Base-by-base conservation (phyloP, 1,140 invertebrate species). In the Adoxophyes honmai region DNA sequence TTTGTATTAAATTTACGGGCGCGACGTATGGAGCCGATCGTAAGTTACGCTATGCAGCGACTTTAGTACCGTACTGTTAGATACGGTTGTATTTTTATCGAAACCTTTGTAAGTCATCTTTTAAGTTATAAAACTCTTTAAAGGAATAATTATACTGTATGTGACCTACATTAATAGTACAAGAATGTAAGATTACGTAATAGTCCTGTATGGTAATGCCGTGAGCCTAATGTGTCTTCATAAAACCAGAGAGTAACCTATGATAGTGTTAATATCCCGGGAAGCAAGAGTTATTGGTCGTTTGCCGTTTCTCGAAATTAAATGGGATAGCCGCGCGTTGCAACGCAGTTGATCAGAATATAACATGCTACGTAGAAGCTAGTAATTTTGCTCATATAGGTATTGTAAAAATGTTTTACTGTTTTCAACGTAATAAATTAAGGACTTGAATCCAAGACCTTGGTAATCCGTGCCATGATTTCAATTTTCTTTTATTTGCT, bases 261-360 rank as follows among this genome's bases (percentile, higher is more conserved):
- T 84, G 80, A 85, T 85, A 85, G 81, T 85, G 81, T 87, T 87
- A 85, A 83, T 87, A 84, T 84, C 71, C 76, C 73, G 68, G 77
- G 69, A 76, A 82, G 80, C 73, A 83, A 85, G 81, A 87, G 74
- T 83, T 87, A 86, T 86, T 78, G 83, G 75, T 71, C 83, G 80
- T 85, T 86, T 83, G 75, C 75, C 63, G 78, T 76, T 81, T 70
- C 68, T 62, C 67, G 64, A 63, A 75, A 78, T 85, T 82, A 78
- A 74, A 82, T 82, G 76, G 76, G 60, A 68, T 62, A 62, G 66
- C 62, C 64, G 69, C 61, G 60, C 58, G 63, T 60, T 72, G 62
- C 34, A 57, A 53, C 62, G 57, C 39, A 62, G 53, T 62, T 62
- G 55, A 66, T 66, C 60, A 59, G 60, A 48, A 60, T 14, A 42